Evolutionary conservation across 2,888 invertebrate genomes (phyloP).

Genomic region (Eurois occulta): DNA sequence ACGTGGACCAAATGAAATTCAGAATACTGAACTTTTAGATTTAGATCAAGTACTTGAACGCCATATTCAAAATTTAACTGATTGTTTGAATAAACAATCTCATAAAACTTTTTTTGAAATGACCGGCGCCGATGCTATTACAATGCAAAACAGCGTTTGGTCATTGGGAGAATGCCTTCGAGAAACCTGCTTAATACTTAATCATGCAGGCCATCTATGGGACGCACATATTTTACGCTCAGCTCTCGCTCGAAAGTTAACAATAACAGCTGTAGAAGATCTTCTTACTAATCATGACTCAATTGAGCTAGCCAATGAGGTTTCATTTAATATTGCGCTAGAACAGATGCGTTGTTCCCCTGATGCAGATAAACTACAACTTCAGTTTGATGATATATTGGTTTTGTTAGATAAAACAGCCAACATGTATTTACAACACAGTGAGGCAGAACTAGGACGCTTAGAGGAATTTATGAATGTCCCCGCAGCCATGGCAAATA

Average conservation of each 20-base stretch:
- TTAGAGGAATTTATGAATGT: constrained; percentile 81
- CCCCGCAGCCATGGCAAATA: constrained; percentile 72
- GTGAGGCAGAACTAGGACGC: constrained; percentile 77
- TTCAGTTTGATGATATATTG: constrained; percentile 70
- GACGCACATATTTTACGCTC: constrained; percentile 82
- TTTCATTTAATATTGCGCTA: constrained; percentile 78
- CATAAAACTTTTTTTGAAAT: constrained; percentile 64
- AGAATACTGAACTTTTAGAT: constrained; percentile 56
- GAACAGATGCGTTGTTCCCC: constrained; percentile 78
- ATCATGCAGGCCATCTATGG: constrained; percentile 82
- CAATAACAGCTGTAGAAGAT: constrained; percentile 84
- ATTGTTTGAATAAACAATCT: constrained; percentile 52
- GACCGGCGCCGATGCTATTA: constrained; percentile 67
- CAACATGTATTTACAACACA: constrained; percentile 77
- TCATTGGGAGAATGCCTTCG: constrained; percentile 79
- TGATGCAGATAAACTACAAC: constrained; percentile 79
- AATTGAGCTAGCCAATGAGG: constrained; percentile 78
- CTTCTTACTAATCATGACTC: constrained; percentile 80
- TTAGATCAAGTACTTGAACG: constrained; percentile 69
- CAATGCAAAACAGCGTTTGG: constrained; percentile 78
- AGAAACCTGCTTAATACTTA: constrained; percentile 78
- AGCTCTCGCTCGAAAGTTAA: constrained; percentile 81
- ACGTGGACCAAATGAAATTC: constrained; percentile 26
- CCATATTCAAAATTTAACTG: constrained; percentile 66
- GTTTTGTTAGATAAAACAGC: constrained; percentile 74